Evolutionary conservation across 2,797 vertebrate species (phyloP).

Genomic region (Alcedo quadribrachys): DNA sequence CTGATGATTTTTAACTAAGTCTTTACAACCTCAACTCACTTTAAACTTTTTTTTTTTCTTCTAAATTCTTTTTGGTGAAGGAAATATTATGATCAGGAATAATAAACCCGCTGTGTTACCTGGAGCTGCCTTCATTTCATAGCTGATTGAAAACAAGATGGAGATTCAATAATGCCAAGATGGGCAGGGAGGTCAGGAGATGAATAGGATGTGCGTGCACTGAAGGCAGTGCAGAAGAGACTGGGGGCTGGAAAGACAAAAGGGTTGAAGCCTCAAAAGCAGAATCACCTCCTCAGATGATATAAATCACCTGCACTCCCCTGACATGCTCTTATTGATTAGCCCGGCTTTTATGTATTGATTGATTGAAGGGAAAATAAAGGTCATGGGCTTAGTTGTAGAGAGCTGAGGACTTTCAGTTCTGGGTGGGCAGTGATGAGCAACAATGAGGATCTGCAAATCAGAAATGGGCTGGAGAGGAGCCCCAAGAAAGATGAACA

Average conservation of each 20-base stretch:
- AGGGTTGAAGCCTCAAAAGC: neutral
- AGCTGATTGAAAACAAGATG: conserved; percentile 11
- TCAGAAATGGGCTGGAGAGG: neutral
- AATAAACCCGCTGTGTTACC: conserved; percentile 8
- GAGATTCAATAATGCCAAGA: neutral
- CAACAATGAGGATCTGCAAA: neutral
- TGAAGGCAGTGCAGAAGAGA: neutral
- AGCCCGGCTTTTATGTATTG: neutral
- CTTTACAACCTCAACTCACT: neutral
- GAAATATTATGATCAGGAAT: neutral
- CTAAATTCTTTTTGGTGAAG: neutral
- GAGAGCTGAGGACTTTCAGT: neutral
- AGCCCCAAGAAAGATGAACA: fast-evolving
- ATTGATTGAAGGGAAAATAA: conserved; percentile 46
- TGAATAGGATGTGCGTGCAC: neutral
- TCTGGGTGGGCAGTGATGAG: neutral
- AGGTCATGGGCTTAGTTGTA: conserved; percentile 1
- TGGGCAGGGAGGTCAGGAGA: neutral
- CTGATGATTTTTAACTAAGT: conserved; percentile 9
- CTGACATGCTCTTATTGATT: neutral
- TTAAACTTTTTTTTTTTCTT: neutral
- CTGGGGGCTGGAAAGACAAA: neutral
- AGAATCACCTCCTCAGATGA: neutral
- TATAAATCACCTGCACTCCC: neutral
- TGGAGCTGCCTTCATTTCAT: conserved; percentile 25